Percentiles rank a stretch among this genome's conserved stretches.
Conservation (phyloP, 1,140 invertebrate species). For the Caenorhabditis latens region DNA sequence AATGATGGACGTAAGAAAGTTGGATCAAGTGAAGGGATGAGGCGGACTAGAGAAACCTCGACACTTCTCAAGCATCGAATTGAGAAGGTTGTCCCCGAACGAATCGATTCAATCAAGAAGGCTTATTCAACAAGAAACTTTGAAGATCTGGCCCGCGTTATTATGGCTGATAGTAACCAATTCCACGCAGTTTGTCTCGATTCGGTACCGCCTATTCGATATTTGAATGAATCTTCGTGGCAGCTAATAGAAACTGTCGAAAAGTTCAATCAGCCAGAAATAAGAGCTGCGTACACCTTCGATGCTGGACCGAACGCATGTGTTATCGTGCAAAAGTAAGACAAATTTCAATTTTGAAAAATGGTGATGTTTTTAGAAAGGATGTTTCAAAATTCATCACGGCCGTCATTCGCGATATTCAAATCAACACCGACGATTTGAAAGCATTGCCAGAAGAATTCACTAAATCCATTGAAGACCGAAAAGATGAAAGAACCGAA, state of each 20-base stretch:
- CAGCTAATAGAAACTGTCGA: conserved; percentile 70
- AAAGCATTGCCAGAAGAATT: background rate
- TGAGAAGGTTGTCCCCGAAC: conserved; percentile 83
- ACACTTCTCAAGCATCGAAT: conserved; percentile 86
- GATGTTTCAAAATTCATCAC: background rate
- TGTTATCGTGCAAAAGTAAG: conserved; percentile 69
- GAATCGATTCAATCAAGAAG: conserved; percentile 80
- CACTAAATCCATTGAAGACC: background rate
- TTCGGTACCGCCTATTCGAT: conserved; percentile 87
- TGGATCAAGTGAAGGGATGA: conserved; percentile 93
- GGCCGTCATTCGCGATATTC: background rate
- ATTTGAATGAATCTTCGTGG: conserved; percentile 72
- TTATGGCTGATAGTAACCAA: conserved; percentile 98
- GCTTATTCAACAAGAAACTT: conserved; percentile 89
- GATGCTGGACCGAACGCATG: conserved; percentile 78
- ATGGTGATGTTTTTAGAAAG: conserved; percentile 5
- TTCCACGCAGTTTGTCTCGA: conserved; percentile 94
- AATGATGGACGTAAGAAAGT: conserved; percentile 88
- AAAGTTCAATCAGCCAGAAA: conserved; percentile 68
- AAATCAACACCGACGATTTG: background rate
- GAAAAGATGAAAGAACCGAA: background rate
- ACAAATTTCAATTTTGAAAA: background rate
- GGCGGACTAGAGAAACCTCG: conserved; percentile 86
- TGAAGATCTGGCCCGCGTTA: conserved; percentile 88
- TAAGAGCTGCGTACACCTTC: conserved; percentile 73